These are phyloP conservation scores for Pangasius krempfi DNA, from an alignment of 2,797 vertebrate genomes.

Conservation along the genomic window DNA sequence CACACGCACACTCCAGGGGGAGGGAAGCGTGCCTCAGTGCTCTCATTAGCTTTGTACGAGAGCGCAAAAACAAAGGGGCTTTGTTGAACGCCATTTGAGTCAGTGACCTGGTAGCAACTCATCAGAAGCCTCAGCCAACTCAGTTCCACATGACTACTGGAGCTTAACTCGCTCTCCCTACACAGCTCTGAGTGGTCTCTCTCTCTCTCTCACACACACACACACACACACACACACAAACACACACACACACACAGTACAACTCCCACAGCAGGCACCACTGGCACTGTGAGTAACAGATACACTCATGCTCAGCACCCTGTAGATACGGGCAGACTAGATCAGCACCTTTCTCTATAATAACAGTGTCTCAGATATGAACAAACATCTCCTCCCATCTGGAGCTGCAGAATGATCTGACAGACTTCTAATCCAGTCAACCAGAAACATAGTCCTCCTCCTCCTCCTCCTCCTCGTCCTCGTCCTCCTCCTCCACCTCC, in stretches of 20 bases:
- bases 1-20: constrained; percentile 36
- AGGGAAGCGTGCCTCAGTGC: constrained; percentile 37
- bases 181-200: constrained; percentile 13
- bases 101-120: constrained; percentile 49
- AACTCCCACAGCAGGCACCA: constrained; percentile 17
- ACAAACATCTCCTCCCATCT: constrained; percentile 36
- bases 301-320: constrained; percentile 32
- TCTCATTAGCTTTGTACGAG: constrained; percentile 44
- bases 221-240: constrained; percentile 10
- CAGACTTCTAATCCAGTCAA: constrained; percentile 24
- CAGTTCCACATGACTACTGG: constrained; percentile 54
- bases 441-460: constrained; percentile 3
- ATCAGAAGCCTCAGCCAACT: constrained; percentile 52
- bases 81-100: constrained; percentile 53
- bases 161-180: constrained; percentile 44
- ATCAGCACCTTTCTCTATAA: constrained; percentile 25
- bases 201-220: constrained; percentile 36
- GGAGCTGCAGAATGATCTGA: constrained; percentile 25
- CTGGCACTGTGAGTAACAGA: constrained; percentile 40
- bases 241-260: neutral
- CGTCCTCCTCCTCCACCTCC: neutral
- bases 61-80: constrained; percentile 48
- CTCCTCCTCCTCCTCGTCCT: neutral
- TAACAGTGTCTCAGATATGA: constrained; percentile 29
- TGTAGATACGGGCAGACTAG: neutral